Conservation (phyloP, 2,888 invertebrate genomes). For the Eupithecia inturbata region DNA sequence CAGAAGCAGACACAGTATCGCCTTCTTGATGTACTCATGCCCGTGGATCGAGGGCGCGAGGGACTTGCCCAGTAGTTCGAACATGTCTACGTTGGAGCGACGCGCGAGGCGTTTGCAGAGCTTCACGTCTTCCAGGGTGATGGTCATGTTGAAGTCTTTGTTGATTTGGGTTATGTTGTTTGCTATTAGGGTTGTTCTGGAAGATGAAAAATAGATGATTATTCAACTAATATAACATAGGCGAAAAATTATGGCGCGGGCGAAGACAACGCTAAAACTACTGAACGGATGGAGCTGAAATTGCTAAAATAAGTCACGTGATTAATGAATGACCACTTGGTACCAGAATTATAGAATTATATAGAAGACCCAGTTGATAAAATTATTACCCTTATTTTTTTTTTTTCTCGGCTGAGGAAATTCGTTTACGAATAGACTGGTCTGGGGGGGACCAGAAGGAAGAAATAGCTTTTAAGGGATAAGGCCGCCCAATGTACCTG, state of each 20-base stretch:
- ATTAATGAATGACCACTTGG: too few species aligned
- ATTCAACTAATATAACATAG: neutral
- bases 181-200: conserved; percentile 95
- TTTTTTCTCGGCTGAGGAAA: too few species aligned
- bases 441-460: too few species aligned
- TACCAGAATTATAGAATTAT: too few species aligned
- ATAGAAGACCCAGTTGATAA: too few species aligned
- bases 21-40: conserved; percentile 97
- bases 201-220: neutral
- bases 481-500: too few species aligned
- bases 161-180: conserved; percentile 95
- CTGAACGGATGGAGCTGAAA: neutral
- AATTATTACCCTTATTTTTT: too few species aligned
- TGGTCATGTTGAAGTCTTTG: conserved; percentile 91
- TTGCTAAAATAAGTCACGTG: too few species aligned
- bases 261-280: neutral
- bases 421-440: too few species aligned
- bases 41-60: conserved; percentile 99
- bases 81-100: conserved; percentile 89
- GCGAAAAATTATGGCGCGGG: neutral
- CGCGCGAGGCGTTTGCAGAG: conserved; percentile 93
- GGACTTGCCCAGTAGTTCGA: conserved; percentile 94
- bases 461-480: too few species aligned
- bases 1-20: conserved; percentile 95
- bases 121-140: conserved; percentile 94